A percentile compares a stretch with the other conserved stretches of the same genome.
Conservation (phyloP, 2,797 vertebrate species). For the Fistularia commersonii region DNA sequence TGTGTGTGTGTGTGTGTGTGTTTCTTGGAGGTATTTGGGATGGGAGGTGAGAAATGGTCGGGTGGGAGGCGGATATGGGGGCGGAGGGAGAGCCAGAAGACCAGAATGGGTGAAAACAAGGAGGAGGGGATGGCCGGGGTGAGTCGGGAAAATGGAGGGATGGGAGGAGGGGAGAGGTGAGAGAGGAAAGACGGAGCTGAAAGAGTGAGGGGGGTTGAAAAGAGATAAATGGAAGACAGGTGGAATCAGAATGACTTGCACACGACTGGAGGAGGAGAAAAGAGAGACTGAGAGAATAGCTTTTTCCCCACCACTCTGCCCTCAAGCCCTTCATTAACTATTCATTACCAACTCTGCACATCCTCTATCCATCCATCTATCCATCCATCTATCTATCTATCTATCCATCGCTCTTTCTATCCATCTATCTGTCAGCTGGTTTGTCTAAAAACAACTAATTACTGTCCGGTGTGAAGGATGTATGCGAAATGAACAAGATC, state of each 20-base stretch:
- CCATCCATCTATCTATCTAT: constrained; percentile 54
- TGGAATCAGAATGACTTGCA: constrained; percentile 57
- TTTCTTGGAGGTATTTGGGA: constrained; percentile 10
- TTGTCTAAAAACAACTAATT: neutral
- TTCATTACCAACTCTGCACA: constrained; percentile 61
- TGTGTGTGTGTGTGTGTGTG: constrained; percentile 30
- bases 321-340: constrained; percentile 72
- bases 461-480: neutral
- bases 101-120: neutral
- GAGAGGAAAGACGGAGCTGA: constrained; percentile 23
- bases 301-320: constrained; percentile 67
- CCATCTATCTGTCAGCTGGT: constrained; percentile 19
- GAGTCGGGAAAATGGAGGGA: constrained; percentile 9
- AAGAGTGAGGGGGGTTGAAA: constrained; percentile 5
- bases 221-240: constrained; percentile 58
- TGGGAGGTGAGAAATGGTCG: constrained; percentile 43
- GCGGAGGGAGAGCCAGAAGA: constrained; percentile 17
- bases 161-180: constrained; percentile 20
- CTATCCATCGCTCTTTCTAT: constrained; percentile 44
- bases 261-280: constrained; percentile 40
- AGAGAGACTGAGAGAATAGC: constrained; percentile 63
- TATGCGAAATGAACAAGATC: too few species aligned
- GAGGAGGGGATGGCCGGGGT: too few species aligned
- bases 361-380: constrained; percentile 44
- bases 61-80: constrained; percentile 33